These are phyloP conservation scores for Pectinophora gossypiella DNA, from an alignment of 1,140 invertebrate genomes.

Conservation along the genomic window DNA sequence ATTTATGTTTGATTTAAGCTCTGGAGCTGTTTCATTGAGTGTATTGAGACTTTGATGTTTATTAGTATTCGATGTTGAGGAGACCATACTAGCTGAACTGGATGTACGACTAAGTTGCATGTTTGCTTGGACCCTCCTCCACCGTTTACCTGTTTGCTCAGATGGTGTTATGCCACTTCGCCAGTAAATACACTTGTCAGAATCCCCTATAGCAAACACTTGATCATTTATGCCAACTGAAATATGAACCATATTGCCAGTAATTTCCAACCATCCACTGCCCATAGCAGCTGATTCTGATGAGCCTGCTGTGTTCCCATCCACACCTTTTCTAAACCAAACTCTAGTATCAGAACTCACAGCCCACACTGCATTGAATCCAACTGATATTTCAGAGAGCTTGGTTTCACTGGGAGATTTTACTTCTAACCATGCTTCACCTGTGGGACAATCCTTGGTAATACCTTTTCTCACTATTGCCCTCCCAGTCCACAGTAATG, in stretches of 20 bases:
- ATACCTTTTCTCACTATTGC: constrained; percentile 87
- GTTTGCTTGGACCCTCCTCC: constrained; percentile 85
- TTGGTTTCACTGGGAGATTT: constrained; percentile 80
- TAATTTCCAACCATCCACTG: constrained; percentile 89
- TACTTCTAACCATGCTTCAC: constrained; percentile 88
- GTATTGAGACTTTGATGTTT: constrained; percentile 68
- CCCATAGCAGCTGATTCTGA: constrained; percentile 84
- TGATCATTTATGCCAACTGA: constrained; percentile 93
- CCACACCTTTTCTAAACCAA: constrained; percentile 93
- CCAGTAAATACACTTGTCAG: constrained; percentile 86
- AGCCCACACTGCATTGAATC: constrained; percentile 91
- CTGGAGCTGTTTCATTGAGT: constrained; percentile 54
- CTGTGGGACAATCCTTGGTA: constrained; percentile 83
- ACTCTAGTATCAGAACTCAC: constrained; percentile 88
- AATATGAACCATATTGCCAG: constrained; percentile 87
- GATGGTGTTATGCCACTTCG: constrained; percentile 84
- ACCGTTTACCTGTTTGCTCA: constrained; percentile 91
- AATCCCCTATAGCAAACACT: constrained; percentile 77
- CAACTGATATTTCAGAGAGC: constrained; percentile 87
- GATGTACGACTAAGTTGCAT: constrained; percentile 87
- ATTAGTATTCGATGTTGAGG: constrained; percentile 60
- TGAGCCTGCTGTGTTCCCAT: constrained; percentile 80
- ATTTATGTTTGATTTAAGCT: constrained; percentile 57
- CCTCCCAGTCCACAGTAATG: constrained; percentile 86
- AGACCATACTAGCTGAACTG: constrained; percentile 79